Conservation (phyloP, 2,888 invertebrate species). For the Apamea anceps region DNA sequence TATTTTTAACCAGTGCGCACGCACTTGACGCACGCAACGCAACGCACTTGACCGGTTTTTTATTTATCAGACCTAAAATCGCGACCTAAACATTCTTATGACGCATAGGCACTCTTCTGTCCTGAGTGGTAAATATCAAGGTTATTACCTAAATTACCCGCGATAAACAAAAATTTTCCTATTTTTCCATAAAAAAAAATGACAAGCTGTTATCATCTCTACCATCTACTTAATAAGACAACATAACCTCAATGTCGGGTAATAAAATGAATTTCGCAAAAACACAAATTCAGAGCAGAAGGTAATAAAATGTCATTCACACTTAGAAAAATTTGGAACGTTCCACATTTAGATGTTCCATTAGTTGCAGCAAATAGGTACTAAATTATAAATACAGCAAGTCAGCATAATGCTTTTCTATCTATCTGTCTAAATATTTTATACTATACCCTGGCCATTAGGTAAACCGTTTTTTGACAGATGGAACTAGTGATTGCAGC, state of each 20-base stretch:
- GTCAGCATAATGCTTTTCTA: background rate
- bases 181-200: slow-evolving; percentile 9
- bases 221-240: background rate
- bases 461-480: too few relatives aligned
- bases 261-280: slow-evolving; percentile 6
- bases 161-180: slow-evolving; percentile 2
- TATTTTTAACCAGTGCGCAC: too few relatives aligned
- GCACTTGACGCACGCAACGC: too few relatives aligned
- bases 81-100: background rate
- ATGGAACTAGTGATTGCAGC: too few relatives aligned
- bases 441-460: too few relatives aligned
- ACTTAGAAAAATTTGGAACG: slow-evolving; percentile 15
- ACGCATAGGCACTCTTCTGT: background rate
- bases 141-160: slow-evolving; percentile 25
- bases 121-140: slow-evolving; percentile 31
- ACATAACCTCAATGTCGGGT: slow-evolving; percentile 23
- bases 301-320: slow-evolving; percentile 35
- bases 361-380: slow-evolving; percentile 9
- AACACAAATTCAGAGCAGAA: background rate
- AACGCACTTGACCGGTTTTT: background rate
- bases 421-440: background rate
- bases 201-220: background rate
- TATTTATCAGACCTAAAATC: background rate
- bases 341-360: slow-evolving; percentile 9
- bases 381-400: background rate